Evolutionary conservation across 2,888 invertebrate genomes (phyloP).

Genomic region (Polymixis lichenea): DNA sequence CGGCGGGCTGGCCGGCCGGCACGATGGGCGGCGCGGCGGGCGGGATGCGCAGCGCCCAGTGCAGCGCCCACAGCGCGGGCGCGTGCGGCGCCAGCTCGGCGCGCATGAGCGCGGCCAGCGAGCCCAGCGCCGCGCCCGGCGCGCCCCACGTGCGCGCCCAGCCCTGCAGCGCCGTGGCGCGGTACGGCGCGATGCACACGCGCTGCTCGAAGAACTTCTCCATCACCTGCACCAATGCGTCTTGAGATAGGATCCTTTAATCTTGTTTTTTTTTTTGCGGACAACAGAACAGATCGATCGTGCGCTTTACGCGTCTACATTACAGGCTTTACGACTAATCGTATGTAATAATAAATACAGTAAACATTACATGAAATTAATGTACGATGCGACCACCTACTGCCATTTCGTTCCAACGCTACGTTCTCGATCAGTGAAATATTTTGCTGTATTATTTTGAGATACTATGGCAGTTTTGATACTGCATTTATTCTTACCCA

Average conservation of each 20-base stretch:
- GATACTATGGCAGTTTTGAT: neutral
- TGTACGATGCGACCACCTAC: neutral
- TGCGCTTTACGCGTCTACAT: neutral
- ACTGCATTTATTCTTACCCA: neutral
- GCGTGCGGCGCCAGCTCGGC: conserved; percentile 91
- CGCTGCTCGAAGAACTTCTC: conserved; percentile 98
- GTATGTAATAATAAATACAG: neutral
- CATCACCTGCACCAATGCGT: conserved; percentile 91
- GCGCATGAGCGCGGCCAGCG: conserved; percentile 96
- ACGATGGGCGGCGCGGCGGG: conserved; percentile 96
- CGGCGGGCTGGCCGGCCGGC: conserved; percentile 97
- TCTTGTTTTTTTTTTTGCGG: neutral
- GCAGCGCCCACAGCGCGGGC: conserved; percentile 95
- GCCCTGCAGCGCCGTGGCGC: conserved; percentile 96
- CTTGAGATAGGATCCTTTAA: neutral
- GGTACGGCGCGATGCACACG: conserved; percentile 97
- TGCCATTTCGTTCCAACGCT: neutral
- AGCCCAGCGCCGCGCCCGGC: conserved; percentile 96
- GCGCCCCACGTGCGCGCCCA: conserved; percentile 96
- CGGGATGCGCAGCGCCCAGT: conserved; percentile 97
- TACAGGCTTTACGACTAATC: neutral
- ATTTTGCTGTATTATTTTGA: neutral
- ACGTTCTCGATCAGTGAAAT: neutral
- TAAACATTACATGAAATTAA: neutral
- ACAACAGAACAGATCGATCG: neutral